Percentiles rank a stretch among this genome's conserved stretches.
Evolutionary conservation across 2,888 invertebrate genomes (phyloP).

Genomic region (Oxyscelio sp.): DNA sequence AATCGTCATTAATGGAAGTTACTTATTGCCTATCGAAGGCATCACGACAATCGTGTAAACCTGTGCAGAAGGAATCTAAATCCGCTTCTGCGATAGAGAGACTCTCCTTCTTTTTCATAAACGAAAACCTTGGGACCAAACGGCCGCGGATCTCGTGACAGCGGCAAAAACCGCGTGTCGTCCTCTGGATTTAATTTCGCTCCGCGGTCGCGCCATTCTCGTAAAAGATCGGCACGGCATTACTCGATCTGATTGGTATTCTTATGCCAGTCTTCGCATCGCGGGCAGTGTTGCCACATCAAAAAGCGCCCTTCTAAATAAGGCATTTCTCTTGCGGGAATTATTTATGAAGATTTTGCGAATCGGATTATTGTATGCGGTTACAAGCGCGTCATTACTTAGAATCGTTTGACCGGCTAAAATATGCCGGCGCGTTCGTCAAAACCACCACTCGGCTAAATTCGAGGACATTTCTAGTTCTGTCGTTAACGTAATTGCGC

Average conservation of each 20-base stretch:
- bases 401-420: conserved; percentile 49
- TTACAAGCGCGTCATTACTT: conserved; percentile 61
- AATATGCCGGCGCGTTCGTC: conserved; percentile 29
- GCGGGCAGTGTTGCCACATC: conserved; percentile 68
- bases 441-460: conserved; percentile 38
- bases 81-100: neutral
- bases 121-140: conserved; percentile 65
- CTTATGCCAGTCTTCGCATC: conserved; percentile 57
- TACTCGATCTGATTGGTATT: conserved; percentile 71
- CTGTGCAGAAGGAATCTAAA: neutral
- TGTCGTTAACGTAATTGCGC: conserved; percentile 55
- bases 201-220: conserved; percentile 68
- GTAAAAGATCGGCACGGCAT: conserved; percentile 62
- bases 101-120: conserved; percentile 10
- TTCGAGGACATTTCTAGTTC: conserved; percentile 45
- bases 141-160: conserved; percentile 31
- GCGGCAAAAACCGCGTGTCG: conserved; percentile 66
- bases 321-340: conserved; percentile 69
- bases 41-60: conserved; percentile 4
- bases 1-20: neutral
- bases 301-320: conserved; percentile 68
- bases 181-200: conserved; percentile 73
- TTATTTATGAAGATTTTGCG: conserved; percentile 73
- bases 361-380: conserved; percentile 53
- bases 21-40: neutral